Evolutionary conservation across 2,888 invertebrate genomes (phyloP).

Genomic region (Hypolimnas misippus): DNA sequence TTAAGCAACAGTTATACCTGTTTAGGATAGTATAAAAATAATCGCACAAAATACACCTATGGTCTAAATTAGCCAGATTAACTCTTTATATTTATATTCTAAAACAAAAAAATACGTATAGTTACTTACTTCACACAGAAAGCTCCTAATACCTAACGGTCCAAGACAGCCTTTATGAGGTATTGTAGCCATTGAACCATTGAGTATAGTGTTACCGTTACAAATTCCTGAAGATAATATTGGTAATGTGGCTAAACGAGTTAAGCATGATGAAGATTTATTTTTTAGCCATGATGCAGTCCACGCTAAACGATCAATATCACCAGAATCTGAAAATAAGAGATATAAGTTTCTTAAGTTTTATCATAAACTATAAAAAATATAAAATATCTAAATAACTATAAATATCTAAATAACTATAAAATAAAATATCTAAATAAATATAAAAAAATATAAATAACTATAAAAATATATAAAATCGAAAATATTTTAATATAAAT

Average conservation of each 20-base stretch:
- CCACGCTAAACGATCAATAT: constrained; percentile 55
- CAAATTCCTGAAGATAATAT: constrained; percentile 74
- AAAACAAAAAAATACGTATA: no score
- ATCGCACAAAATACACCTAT: no score
- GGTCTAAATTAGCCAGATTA: no score
- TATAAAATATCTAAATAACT: neutral
- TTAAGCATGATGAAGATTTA: constrained; percentile 67
- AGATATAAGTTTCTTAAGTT: neutral
- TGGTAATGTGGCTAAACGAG: constrained; percentile 80
- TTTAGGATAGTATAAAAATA: no score
- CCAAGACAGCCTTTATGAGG: constrained; percentile 83
- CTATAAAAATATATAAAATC: no score
- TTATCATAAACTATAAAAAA: neutral
- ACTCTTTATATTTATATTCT: no score
- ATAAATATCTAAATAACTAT: no score
- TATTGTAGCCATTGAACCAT: constrained; percentile 55
- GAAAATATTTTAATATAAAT: no score
- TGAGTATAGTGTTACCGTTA: constrained; percentile 56
- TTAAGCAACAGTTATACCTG: no score
- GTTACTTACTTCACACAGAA: constrained; percentile 78
- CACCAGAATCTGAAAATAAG: constrained; percentile 17
- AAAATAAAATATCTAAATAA: no score
- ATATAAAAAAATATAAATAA: no score
- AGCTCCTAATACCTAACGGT: constrained; percentile 71
- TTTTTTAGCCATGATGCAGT: constrained; percentile 46